Base-by-base conservation (phyloP, 2,797 vertebrate genomes). In the Enteromius afrohamiltoni region DNA sequence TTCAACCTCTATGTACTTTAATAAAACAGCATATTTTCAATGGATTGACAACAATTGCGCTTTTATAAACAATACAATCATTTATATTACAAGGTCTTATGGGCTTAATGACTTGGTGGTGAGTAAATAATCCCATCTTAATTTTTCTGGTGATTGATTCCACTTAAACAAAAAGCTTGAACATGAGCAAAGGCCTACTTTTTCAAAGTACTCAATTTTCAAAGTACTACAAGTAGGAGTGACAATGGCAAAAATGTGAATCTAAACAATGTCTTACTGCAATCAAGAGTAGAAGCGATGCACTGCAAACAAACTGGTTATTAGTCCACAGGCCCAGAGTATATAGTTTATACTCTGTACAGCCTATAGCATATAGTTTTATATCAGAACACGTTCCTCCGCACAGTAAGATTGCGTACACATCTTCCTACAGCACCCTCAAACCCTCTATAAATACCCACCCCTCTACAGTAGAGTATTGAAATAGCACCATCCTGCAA, bases 291-390 rank as follows among this genome's bases (percentile, higher is more conserved):
- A 9, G 7, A 65, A 6, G 2, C 31, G 1, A 9, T 9, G 0
- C 16, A 65, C 17, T 34, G 16, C 4, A 45, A 70, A 23, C 37
- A 70, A 70, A 64, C 53, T 4, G 80, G 83, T 82, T 77, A 84
- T n/a, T 42, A 19, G 47, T 31, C 77, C 47, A 3, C 73, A 90
- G 85, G 85, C 77, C 65, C 21, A 88, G 86, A 90, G 91, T 87
- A 85, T 84, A 42, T 2, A 40, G 40, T 40, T 40, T 40, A 40
- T 40, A 40, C 40, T 40, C 40, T 9, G 40, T 40, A 40, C 9
- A 40, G 40, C 40, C 40, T 40, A 9, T 40, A 40, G 7, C 9
- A 40, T 40, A 40, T 9, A 42, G 17, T 81, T 34, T 21, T 37
- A 3, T n/a, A 26, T 37, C n/a, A 26, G 14, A 49, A 53, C 23